Conservation (phyloP, 1,140 invertebrate genomes). For the Gonatopus flavifemur region DNA sequence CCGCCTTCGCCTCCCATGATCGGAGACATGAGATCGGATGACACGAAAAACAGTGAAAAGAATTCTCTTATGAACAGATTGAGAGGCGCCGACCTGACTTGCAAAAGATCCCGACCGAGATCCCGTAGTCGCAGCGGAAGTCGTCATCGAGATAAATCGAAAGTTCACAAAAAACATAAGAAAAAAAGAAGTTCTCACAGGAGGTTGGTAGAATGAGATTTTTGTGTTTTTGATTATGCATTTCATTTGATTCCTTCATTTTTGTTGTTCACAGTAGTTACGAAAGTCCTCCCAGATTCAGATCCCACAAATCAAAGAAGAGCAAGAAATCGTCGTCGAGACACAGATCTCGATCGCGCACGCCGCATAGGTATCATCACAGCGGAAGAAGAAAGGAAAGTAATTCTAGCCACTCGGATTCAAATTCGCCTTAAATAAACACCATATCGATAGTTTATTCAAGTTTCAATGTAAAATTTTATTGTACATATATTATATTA, state of each 20-base stretch:
- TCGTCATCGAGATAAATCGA: slow-evolving; percentile 41
- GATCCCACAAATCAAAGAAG: slow-evolving; percentile 50
- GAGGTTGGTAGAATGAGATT: slow-evolving; percentile 43
- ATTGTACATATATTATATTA: no score
- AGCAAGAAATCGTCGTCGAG: slow-evolving; percentile 50
- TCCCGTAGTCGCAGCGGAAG: slow-evolving; percentile 50
- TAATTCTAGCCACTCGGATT: slow-evolving; percentile 46
- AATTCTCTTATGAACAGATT: slow-evolving; percentile 49
- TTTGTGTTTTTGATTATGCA: no score
- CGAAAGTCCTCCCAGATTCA: slow-evolving; percentile 47
- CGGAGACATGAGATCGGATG: slow-evolving; percentile 30
- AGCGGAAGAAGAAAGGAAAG: slow-evolving; percentile 41
- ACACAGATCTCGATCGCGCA: slow-evolving; percentile 48
- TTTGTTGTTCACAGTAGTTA: slow-evolving; percentile 37
- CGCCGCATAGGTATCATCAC: slow-evolving; percentile 39
- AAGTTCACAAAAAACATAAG: slow-evolving; percentile 49
- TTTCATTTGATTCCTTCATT: neutral
- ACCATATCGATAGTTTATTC: no score
- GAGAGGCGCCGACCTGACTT: slow-evolving; percentile 44
- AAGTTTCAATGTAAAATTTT: no score
- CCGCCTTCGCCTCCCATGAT: slow-evolving; percentile 16
- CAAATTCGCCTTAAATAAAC: slow-evolving; percentile 44
- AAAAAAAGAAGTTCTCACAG: slow-evolving; percentile 54
- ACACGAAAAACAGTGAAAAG: slow-evolving; percentile 21
- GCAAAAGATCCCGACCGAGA: slow-evolving; percentile 43